Conservation (phyloP, 2,797 vertebrate species). For the Cossypha caffra region DNA sequence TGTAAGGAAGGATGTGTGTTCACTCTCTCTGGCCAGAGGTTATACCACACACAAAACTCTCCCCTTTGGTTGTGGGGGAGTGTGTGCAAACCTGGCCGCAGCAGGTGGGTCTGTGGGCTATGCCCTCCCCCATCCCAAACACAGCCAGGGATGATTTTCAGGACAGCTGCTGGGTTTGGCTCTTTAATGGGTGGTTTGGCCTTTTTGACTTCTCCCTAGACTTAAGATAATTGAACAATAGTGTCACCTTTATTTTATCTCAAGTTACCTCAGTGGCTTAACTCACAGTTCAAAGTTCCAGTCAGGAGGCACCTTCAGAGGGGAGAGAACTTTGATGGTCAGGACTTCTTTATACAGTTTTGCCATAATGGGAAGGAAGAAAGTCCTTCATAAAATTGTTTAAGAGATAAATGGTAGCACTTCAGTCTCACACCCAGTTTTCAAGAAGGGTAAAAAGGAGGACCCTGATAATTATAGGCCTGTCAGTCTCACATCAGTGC, state of each 20-base stretch:
- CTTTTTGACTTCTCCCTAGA: background rate
- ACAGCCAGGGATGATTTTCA: background rate
- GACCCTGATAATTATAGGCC: background rate
- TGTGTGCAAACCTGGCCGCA: background rate
- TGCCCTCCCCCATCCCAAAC: fast-evolving
- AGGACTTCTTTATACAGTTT: background rate
- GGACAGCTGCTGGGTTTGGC: background rate
- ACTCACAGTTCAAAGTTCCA: background rate
- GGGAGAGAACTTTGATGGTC: background rate
- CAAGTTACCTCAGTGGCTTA: background rate
- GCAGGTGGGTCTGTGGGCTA: background rate
- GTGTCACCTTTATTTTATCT: background rate
- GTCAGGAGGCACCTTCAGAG: too few relatives aligned
- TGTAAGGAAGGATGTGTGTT: background rate
- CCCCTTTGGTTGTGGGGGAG: background rate
- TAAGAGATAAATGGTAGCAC: background rate
- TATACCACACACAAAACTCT: background rate
- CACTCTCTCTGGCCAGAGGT: background rate
- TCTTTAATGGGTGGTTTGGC: background rate
- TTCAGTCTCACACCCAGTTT: background rate
- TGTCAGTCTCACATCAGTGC: background rate
- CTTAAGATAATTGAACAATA: background rate
- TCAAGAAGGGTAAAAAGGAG: background rate
- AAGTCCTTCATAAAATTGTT: background rate
- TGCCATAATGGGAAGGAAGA: background rate